These are phyloP conservation scores for Drosophila tanythrix DNA, from an alignment of 2,888 invertebrate genomes.

Conservation along the genomic window DNA sequence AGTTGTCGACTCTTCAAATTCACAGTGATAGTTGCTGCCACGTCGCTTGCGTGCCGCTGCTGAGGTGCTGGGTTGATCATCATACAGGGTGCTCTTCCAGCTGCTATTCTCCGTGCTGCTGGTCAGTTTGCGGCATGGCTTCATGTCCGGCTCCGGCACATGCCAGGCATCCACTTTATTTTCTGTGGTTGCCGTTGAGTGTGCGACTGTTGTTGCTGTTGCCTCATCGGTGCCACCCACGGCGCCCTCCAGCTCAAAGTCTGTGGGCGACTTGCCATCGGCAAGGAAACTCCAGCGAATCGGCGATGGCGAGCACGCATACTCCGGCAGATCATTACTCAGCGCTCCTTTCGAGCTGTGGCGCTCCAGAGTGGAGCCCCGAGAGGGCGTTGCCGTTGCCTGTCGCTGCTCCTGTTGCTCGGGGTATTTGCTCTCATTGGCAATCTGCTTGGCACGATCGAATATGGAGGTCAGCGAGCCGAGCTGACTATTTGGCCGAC, in stretches of 20 bases:
- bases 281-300: slow-evolving; percentile 85
- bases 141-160: slow-evolving; percentile 59
- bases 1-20: slow-evolving; percentile 83
- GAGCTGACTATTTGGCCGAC: slow-evolving; percentile 81
- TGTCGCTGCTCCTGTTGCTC: slow-evolving; percentile 31
- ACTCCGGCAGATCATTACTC: slow-evolving; percentile 83
- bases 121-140: slow-evolving; percentile 68
- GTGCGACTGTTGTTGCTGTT: background rate
- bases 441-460: slow-evolving; percentile 81
- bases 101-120: slow-evolving; percentile 50
- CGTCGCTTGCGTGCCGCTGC: slow-evolving; percentile 78
- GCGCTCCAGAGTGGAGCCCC: slow-evolving; percentile 80
- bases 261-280: slow-evolving; percentile 82
- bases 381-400: slow-evolving; percentile 58
- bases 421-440: slow-evolving; percentile 40
- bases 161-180: slow-evolving; percentile 75
- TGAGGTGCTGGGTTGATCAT: slow-evolving; percentile 74
- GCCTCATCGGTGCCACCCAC: slow-evolving; percentile 47
- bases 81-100: slow-evolving; percentile 65
- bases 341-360: slow-evolving; percentile 83
- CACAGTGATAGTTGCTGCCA: slow-evolving; percentile 79
- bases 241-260: slow-evolving; percentile 70
- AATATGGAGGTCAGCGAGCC: slow-evolving; percentile 84
- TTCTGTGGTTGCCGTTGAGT: slow-evolving; percentile 14
- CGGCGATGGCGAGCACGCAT: slow-evolving; percentile 85